Conservation (phyloP, 2,113 vertebrate species). For the Panthera uncia region DNA sequence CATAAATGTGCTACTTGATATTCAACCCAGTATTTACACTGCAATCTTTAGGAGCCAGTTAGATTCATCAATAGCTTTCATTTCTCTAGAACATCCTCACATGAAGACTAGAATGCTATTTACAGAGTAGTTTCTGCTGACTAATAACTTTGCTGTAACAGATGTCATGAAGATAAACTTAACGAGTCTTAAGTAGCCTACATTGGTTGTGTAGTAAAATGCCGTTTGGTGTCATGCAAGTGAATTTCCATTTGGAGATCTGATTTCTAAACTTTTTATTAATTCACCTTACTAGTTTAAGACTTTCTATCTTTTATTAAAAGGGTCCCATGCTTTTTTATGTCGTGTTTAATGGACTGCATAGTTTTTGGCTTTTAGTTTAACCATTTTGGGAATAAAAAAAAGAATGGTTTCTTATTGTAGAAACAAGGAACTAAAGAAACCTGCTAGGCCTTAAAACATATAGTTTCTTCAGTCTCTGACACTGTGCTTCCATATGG, state of each 20-base stretch:
- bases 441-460: slow-evolving; percentile 27
- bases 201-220: neutral
- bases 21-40: slow-evolving; percentile 38
- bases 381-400: neutral
- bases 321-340: neutral
- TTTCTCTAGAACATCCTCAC: slow-evolving; percentile 26
- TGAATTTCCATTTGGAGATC: slow-evolving; percentile 23
- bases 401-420: neutral
- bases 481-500: neutral
- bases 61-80: neutral
- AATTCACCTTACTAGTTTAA: neutral
- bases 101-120: neutral
- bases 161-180: neutral
- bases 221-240: slow-evolving; percentile 30
- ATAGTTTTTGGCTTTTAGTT: slow-evolving; percentile 15
- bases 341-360: neutral
- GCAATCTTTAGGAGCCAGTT: neutral
- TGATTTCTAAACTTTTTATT: slow-evolving; percentile 43
- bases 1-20: neutral
- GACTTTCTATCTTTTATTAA: slow-evolving; percentile 46
- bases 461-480: neutral
- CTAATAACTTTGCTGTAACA: slow-evolving; percentile 6
- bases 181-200: neutral
- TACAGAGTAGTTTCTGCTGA: neutral
- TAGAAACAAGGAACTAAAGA: slow-evolving; percentile 24